Percentiles rank a stretch among this genome's conserved stretches.
These are phyloP conservation scores for Zaprionus davidi DNA, from an alignment of 1,140 invertebrate genomes.

Conservation along the genomic window DNA sequence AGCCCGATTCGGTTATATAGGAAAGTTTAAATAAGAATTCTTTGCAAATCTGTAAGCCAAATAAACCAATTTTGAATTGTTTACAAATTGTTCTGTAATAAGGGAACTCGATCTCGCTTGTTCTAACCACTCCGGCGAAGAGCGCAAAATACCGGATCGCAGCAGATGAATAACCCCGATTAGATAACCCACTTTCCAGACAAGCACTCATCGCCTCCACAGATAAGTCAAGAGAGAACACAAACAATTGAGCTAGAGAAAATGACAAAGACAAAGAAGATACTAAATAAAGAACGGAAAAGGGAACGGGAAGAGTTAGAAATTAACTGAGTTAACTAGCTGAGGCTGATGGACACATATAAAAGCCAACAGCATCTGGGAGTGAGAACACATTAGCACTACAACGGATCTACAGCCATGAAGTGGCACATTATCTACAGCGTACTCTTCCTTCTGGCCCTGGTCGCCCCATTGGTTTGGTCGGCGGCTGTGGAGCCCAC, in stretches of 20 bases:
- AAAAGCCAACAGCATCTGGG: slow-evolving; percentile 17
- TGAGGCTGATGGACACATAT: slow-evolving; percentile 9
- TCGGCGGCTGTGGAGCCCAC: slow-evolving; percentile 7
- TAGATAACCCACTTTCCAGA: slow-evolving; percentile 37
- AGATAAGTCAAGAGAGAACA: slow-evolving; percentile 25
- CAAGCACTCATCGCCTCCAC: neutral
- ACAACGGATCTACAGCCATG: slow-evolving; percentile 12
- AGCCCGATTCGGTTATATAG: neutral
- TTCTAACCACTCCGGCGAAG: neutral
- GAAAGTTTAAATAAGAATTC: neutral
- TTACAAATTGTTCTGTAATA: neutral
- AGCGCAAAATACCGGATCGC: slow-evolving; percentile 19
- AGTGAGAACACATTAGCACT: slow-evolving; percentile 14
- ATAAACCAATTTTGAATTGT: neutral
- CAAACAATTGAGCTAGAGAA: slow-evolving; percentile 33
- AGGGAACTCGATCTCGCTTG: neutral
- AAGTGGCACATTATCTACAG: slow-evolving; percentile 37
- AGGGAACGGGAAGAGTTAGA: neutral
- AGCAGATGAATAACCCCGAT: slow-evolving; percentile 28
- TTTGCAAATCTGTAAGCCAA: neutral
- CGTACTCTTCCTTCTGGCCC: slow-evolving; percentile 19
- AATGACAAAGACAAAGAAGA: neutral
- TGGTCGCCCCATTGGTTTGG: slow-evolving; percentile 20
- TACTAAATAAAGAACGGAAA: neutral
- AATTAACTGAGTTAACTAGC: neutral